Percentiles rank a stretch among this genome's conserved stretches.
Evolutionary conservation across 2,888 invertebrate species (phyloP).

Genomic region (Lithophane socia): DNA sequence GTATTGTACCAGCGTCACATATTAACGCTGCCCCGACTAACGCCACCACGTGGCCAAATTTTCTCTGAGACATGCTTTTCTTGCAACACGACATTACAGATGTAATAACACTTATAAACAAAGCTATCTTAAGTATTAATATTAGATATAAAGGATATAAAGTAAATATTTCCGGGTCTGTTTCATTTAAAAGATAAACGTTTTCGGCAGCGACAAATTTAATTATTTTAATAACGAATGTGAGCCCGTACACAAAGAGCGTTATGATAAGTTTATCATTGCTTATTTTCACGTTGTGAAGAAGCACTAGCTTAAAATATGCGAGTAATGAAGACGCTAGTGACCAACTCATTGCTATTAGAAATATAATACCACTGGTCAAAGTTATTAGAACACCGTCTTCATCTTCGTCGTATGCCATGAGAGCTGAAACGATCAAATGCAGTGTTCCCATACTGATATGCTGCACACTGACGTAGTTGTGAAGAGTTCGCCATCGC

Average conservation of each 20-base stretch:
- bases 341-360: conserved; percentile 58
- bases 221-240: conserved; percentile 18
- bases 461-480: conserved; percentile 64
- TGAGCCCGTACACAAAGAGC: conserved; percentile 43
- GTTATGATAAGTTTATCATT: conserved; percentile 56
- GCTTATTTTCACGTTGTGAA: conserved; percentile 49
- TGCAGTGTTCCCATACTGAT: conserved; percentile 63
- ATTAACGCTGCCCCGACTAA: conserved; percentile 64
- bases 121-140: conserved; percentile 46
- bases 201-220: background rate
- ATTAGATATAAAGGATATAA: conserved; percentile 35
- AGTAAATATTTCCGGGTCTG: background rate
- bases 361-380: conserved; percentile 29
- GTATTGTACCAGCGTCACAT: conserved; percentile 56
- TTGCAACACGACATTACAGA: conserved; percentile 62
- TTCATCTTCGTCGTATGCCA: background rate
- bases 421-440: conserved; percentile 8
- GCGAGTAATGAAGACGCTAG: conserved; percentile 57
- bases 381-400: background rate
- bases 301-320: conserved; percentile 62
- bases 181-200: background rate
- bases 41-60: conserved; percentile 56
- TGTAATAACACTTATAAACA: conserved; percentile 56
- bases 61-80: conserved; percentile 53
- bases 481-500: conserved; percentile 68